phyloP scores from a whole-genome alignment of 2,797 vertebrate genomes.

The Leontocebus nigricollis region DNA sequence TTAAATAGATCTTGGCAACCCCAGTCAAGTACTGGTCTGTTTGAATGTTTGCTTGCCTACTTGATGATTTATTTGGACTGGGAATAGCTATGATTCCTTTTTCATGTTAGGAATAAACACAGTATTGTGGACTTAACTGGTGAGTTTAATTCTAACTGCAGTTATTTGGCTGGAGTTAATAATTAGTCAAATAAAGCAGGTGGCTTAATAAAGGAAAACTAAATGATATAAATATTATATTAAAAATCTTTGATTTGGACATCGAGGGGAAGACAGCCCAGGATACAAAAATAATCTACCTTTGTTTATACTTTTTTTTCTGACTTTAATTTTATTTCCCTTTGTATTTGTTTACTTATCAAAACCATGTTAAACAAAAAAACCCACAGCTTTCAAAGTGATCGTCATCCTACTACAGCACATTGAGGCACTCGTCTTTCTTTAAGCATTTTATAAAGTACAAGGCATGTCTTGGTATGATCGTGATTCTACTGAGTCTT shows the following conservation, averaged over 20 bases:
- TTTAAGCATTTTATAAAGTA: constrained; percentile 25
- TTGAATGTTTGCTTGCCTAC: background rate
- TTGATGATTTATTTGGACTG: background rate
- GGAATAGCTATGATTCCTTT: background rate
- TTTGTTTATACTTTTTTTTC: constrained; percentile 13
- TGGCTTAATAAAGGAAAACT: background rate
- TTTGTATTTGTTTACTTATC: constrained; percentile 66
- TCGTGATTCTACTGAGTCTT: background rate
- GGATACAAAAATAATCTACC: background rate
- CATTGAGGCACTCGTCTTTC: background rate
- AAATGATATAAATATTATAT: background rate
- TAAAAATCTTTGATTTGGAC: constrained; percentile 43
- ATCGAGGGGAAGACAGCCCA: background rate
- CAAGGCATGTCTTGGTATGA: background rate
- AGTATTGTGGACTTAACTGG: background rate
- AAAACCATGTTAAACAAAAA: constrained; percentile 70
- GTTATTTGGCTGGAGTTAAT: background rate
- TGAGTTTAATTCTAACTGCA: constrained; percentile 4
- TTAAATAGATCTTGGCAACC: background rate
- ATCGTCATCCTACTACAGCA: constrained; percentile 44
- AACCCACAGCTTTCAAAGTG: constrained; percentile 61
- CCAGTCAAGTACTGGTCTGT: background rate
- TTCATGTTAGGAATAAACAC: background rate
- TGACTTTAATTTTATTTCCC: constrained; percentile 60
- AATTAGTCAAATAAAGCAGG: background rate